A percentile compares a stretch with the other conserved stretches of the same genome.
phyloP scores from a whole-genome alignment of 2,113 vertebrate genomes.

The Spea multiplicata region DNA sequence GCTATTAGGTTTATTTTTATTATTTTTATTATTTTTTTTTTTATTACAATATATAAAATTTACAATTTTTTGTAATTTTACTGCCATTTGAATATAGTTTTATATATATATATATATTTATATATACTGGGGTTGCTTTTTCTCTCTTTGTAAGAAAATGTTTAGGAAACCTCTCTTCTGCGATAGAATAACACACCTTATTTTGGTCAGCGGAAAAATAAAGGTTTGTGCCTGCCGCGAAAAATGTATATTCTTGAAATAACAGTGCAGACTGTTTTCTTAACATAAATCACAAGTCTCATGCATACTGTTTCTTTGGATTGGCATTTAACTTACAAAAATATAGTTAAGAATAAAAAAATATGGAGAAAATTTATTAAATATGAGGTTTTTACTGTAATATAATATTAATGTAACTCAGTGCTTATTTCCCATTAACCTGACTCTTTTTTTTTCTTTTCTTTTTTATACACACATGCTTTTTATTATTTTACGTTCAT shows the following conservation, averaged over 20 bases:
- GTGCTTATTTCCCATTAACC: slow-evolving; percentile 78
- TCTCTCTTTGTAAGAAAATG: slow-evolving; percentile 57
- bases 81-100: slow-evolving; percentile 33
- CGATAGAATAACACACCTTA: slow-evolving; percentile 60
- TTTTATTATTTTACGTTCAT: slow-evolving; percentile 83
- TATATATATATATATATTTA: slow-evolving; percentile 28
- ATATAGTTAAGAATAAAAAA: slow-evolving; percentile 62
- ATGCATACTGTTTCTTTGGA: slow-evolving; percentile 64
- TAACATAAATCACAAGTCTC: slow-evolving; percentile 75
- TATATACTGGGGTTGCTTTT: slow-evolving; percentile 56
- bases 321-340: slow-evolving; percentile 72
- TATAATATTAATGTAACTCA: slow-evolving; percentile 80
- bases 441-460: slow-evolving; percentile 52
- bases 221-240: slow-evolving; percentile 59
- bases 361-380: slow-evolving; percentile 78
- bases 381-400: slow-evolving; percentile 81
- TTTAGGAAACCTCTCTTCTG: slow-evolving; percentile 64
- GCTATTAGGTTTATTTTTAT: slow-evolving; percentile 44
- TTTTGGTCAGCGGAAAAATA: slow-evolving; percentile 58
- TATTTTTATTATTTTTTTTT: too few species aligned
- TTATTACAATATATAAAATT: too few species aligned
- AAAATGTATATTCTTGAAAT: slow-evolving; percentile 58
- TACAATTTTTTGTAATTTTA: too few species aligned
- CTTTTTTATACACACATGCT: slow-evolving; percentile 79
- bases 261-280: slow-evolving; percentile 67